Base-by-base conservation (phyloP, 2,113 vertebrate genomes). In the Dicentrarchus labrax region DNA sequence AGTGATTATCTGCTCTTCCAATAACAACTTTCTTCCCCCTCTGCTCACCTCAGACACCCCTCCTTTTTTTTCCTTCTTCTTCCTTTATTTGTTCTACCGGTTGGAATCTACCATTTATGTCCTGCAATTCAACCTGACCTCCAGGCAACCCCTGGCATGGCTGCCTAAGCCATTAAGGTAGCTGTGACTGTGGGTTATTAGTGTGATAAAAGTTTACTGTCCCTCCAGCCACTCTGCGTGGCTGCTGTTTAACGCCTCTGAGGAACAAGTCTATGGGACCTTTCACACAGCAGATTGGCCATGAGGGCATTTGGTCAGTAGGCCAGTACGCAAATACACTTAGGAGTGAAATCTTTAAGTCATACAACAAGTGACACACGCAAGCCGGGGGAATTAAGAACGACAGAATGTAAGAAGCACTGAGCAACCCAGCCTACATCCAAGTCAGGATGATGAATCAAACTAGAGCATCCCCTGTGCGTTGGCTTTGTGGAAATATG, bases 101-200 rank as follows among this genome's bases (percentile, higher is more conserved):
- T 93, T 88, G 87, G 86, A 93, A 88, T 90, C 90, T 81, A 81
- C 87, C 86, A 79, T 94, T 95, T 91, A 94, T 91, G 89, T 93
- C 90, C 92, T 93, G 91, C 93, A 94, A 95, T 94, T 96, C 93
- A 94, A 95, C 94, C 93, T 94, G 94, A 95, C 94, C 94, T 92
- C 94, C 78, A 53, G 81, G 86, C 90, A 88, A 95, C 94, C 95
- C 93, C 88, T 73, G 79, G 80, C 83, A 71, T 85, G 89, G 90
- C 92, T 95, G 93, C 76, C 91, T 87, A 85, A 88, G 88, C 89
- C 90, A 93, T 94, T 94, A 94, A 90, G 78, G 91, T 87, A 82
- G 89, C 85, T 89, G 91, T 86, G 93, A 89, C 92, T 91, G 80
- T 24, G 83, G 91, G 91, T 93, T 93, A 93, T 94, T 94, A 92